Base-by-base conservation (phyloP, 2,797 vertebrate species). In the Spondyliosoma cantharus region DNA sequence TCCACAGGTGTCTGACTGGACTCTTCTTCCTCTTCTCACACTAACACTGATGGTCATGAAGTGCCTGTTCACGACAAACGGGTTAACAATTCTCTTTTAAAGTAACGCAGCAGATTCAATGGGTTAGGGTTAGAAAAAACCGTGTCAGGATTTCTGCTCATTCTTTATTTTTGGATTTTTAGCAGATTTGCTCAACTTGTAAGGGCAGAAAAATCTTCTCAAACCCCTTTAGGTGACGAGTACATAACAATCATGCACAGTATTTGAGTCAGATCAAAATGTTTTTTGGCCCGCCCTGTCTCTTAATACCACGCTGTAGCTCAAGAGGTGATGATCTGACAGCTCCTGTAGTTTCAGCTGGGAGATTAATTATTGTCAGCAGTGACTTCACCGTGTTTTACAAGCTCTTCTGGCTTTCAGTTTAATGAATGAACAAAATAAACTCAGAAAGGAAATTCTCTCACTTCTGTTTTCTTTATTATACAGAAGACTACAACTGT, bases 1-100 rank as follows among this genome's bases (percentile, higher is more conserved):
- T 83, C 25, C 14, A 45, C 80, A 84, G 20, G 7, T 48, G 25
- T 72, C 43, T 70, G 37, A 73, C 53, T 24, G 13, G 27, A 13
- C n/a, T 81, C 61, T 74, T 59, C 17, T 74, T 78, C 60, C 46
- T 69, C 20, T 53, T 52, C 43, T 69, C n/a, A 0, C 46, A 3
- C 1, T 2, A 6, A 57, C 29, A 20, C 43, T 50, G 57, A 29
- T n/a, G 4, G 43, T 46, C 9, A 0, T 71, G 9, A 0, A 65
- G 16, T 42, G 53, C 32, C 7, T 46, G 12, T 60, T 65, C n/a
- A 17, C 32, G 5, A 25, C 74, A 15, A 9, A 16, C 37, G 13
- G 16, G 16, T 19, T 9, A 7, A 42, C 19, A 4, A 9, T 0
- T 56, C 13, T 46, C 4, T 43, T 42, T 19, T 25, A 14, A 22